Evolutionary conservation across 30 jellyfish, hydroid and myxozoan species (phyloP).

Genomic region (Chrysaora quinquecirrha): DNA sequence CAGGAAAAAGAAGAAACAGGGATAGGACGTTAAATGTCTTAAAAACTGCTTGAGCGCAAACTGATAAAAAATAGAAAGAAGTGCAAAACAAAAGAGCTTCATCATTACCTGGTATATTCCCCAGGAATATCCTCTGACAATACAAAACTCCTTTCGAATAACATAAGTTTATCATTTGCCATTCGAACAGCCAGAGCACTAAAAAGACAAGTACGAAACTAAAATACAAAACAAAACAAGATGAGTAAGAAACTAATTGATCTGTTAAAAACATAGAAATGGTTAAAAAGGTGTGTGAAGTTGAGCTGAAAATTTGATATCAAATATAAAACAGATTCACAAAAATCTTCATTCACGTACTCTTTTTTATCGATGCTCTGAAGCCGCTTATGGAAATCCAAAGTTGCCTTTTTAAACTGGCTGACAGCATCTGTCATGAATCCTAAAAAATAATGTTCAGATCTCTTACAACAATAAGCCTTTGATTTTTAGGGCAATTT

Average conservation of each 20-base stretch:
- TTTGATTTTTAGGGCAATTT: background rate
- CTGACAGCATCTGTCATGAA: constrained; percentile 53
- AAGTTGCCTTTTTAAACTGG: constrained; percentile 77
- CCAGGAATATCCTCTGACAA: constrained; percentile 96
- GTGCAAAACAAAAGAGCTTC: too few relatives aligned
- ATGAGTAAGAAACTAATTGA: too few relatives aligned
- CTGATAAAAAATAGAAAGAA: too few relatives aligned
- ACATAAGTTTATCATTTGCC: constrained; percentile 93
- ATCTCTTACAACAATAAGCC: background rate
- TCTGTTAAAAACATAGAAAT: too few relatives aligned
- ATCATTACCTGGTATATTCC: constrained; percentile 80
- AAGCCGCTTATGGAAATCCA: constrained; percentile 75
- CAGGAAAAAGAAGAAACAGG: too few relatives aligned
- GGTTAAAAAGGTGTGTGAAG: too few relatives aligned
- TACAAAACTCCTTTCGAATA: constrained; percentile 95
- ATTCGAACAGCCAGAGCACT: constrained; percentile 97
- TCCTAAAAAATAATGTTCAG: constrained; percentile 25
- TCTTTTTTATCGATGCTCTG: constrained; percentile 82
- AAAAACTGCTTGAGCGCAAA: too few relatives aligned
- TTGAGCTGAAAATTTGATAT: too few relatives aligned
- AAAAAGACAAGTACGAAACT: background rate
- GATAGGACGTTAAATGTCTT: too few relatives aligned
- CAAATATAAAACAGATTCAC: too few relatives aligned
- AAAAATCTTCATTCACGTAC: too few relatives aligned
- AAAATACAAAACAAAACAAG: too few relatives aligned